Percentiles rank a stretch among this genome's conserved stretches.
These are phyloP conservation scores for Galerucella pusilla DNA, from an alignment of 2,888 invertebrate genomes.

Conservation along the genomic window DNA sequence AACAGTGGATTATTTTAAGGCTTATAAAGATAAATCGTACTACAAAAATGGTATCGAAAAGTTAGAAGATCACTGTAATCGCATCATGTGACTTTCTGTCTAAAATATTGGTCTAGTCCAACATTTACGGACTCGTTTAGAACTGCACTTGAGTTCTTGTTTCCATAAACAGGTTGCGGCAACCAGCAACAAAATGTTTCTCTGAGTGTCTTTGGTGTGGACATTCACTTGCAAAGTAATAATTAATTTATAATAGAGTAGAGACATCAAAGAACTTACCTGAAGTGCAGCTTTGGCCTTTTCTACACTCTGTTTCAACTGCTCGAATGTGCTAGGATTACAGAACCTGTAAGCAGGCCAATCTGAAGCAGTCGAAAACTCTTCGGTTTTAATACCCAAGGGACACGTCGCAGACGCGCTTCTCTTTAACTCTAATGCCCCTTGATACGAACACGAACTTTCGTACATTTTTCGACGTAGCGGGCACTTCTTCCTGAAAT, in stretches of 20 bases:
- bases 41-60: no score
- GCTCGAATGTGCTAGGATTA: slow-evolving; percentile 89
- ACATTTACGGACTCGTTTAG: no score
- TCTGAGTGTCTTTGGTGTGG: no score
- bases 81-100: no score
- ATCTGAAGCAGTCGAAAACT: slow-evolving; percentile 70
- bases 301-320: slow-evolving; percentile 89
- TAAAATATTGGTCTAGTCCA: no score
- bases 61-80: no score
- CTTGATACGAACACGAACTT: slow-evolving; percentile 91
- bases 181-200: no score
- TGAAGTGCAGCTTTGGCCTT: slow-evolving; percentile 90
- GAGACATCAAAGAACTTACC: slow-evolving; percentile 56
- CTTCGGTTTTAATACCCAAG: slow-evolving; percentile 64
- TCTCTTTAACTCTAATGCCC: slow-evolving; percentile 65
- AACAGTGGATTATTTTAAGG: no score
- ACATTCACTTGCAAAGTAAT: neutral
- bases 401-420: slow-evolving; percentile 59
- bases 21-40: no score
- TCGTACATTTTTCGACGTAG: slow-evolving; percentile 81
- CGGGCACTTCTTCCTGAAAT: slow-evolving; percentile 61
- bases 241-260: neutral
- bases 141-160: no score
- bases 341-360: slow-evolving; percentile 82
- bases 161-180: no score